Base-by-base conservation (phyloP, 2,888 invertebrate genomes). In the Cyaniris semiargus region DNA sequence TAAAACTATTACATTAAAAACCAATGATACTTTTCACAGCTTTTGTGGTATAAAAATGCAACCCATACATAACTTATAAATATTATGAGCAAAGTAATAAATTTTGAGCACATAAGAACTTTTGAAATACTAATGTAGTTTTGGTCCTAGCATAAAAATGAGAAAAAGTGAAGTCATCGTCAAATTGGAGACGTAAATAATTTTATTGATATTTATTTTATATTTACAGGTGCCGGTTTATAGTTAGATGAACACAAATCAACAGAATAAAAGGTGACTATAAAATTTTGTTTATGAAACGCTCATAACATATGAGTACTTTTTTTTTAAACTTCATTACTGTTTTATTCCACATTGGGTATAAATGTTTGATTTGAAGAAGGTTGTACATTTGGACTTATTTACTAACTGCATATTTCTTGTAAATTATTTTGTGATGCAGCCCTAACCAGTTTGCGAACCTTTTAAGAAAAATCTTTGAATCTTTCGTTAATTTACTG, bases 201-300 rank as follows among this genome's bases (percentile, higher is more conserved):
- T 44, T 72, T 72, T 72, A 56, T 71, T 80, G 78, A 82, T 70
- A 60, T 77, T 78, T 77, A 82, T 83, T 81, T 88, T 89, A 83
- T 90, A 83, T 90, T 90, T 85, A 84, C 93, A 93, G 93, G 92
- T 93, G 78, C 88, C 90, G 75, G 93, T 92, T 81, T 90, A 88
- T 88, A 92, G 91, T 85, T 93, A 92, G 89, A 85, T 79, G 70
- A 71, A 21, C 21, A 66, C 44, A 38, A 66, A 23, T 56, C 10
- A 80, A 76, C 21, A 18, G 23, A 21, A 66, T 78, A 72, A 76
- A 80, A 80, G 82, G 82, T 81, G 77, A 79, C 78, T 48, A 66
- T 58, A 21, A 15, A 66, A 18, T 48, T 8, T 27, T 66, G 15
- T 18, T 21, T 27, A 23, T 58, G 7, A 58, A 21, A n/a, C 21